Conservation (phyloP, 2,797 vertebrate species). For the Chelidonichthys spinosus region DNA sequence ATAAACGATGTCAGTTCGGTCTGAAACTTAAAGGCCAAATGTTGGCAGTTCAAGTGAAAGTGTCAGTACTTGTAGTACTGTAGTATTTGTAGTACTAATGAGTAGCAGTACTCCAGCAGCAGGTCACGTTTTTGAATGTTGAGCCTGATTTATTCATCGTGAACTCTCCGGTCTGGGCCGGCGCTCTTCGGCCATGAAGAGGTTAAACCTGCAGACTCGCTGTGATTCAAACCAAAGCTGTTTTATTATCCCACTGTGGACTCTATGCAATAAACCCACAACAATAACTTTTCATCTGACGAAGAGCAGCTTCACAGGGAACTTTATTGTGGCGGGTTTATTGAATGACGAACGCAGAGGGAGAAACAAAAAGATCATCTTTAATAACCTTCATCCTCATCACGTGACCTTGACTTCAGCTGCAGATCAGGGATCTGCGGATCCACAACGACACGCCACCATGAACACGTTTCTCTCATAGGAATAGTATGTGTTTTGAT, state of each 20-base stretch:
- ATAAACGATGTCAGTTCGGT: no score
- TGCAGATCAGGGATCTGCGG: no score
- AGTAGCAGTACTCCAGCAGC: not conserved
- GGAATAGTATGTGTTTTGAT: no score
- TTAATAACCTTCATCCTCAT: conserved; percentile 54
- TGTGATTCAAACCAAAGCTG: conserved; percentile 30
- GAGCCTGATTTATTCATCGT: no score
- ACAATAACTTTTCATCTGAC: conserved; percentile 50
- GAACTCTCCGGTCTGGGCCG: no score
- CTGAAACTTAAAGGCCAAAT: no score
- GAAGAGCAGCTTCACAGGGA: conserved; percentile 22
- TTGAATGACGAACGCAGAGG: conserved; percentile 56
- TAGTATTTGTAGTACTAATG: not conserved
- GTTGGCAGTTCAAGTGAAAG: not conserved
- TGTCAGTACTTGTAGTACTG: not conserved
- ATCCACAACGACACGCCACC: no score
- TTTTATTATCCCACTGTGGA: conserved; percentile 36
- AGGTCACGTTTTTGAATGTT: no score
- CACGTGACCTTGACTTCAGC: not conserved
- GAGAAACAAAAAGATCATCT: conserved; percentile 41
- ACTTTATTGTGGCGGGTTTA: conserved; percentile 51
- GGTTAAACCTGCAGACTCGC: not conserved
- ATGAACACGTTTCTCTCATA: no score
- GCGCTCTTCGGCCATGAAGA: not conserved
- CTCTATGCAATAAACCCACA: conserved; percentile 46